Base-by-base conservation (phyloP, 2,113 vertebrate genomes). In the Nothoprocta perdicaria region DNA sequence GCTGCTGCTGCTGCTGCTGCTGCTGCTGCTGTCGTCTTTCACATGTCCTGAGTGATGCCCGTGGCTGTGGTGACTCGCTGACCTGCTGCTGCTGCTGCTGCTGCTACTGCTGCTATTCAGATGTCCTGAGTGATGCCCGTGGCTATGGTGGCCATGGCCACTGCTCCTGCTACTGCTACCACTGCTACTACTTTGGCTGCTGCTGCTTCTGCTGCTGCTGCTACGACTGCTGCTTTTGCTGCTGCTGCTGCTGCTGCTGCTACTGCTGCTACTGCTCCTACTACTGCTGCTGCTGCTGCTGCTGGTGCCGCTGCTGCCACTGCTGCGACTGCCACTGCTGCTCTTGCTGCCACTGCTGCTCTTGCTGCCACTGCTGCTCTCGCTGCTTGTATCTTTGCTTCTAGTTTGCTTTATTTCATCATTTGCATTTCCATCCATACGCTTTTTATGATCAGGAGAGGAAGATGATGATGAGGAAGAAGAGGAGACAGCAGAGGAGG, bases 141-240 rank as follows among this genome's bases (percentile, higher is more conserved):
- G 78, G 21, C 71, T 57, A 19, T 50, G 69, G 41, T 75, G 50
- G 38, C 50, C 48, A 48, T 48, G 91, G 0, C 50, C 76, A 0
- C 89, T 92, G 0, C 27, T 62, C 0, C 14, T 52, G 0, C 41
- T 73, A 0, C 40, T 55, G 0, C 38, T 83, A 0, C 22, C 53
- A 0, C 33, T 72, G 0, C 6, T 74, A 0, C 41, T 68, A 0
- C 40, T 41, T 0, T 21, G 24, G 0, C 29, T 50, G 0, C 71
- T 86, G 0, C 60, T 78, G 0, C 26, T 53, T 0, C 40, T 76
- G 0, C 21, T 71, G 0, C 45, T 58, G 0, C 57, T 62, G 0
- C n/a, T 85, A 0, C 10, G 65, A 0, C 12, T 46, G 0, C 21
- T 69, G 0, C 18, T 76, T 0, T 19, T 45, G 0, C 14, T 69